Conservation (phyloP, 2,797 vertebrate genomes). For the Schizothorax lantsangensis region DNA sequence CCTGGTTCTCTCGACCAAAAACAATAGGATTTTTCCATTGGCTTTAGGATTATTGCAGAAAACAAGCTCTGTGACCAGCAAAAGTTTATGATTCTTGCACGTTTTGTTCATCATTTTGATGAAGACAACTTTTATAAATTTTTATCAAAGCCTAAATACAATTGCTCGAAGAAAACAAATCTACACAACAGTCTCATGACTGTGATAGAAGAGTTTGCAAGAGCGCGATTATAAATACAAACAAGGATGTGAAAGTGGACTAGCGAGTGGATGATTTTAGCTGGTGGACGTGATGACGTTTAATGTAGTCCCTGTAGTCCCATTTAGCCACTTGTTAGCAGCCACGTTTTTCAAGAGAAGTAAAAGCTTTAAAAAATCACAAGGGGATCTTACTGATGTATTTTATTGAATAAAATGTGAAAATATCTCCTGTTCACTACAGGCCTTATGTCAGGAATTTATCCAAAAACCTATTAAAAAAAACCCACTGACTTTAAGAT, state of each 20-base stretch:
- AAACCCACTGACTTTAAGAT: neutral
- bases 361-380: neutral
- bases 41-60: neutral
- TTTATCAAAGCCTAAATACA: neutral
- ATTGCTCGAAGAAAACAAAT: neutral
- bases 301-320: neutral
- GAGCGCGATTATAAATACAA: neutral
- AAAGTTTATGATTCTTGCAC: neutral
- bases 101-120: neutral
- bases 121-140: too few species aligned
- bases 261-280: neutral
- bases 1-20: neutral
- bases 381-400: neutral
- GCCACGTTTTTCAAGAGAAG: neutral
- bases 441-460: neutral
- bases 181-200: neutral
- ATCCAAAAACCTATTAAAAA: neutral
- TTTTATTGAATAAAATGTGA: neutral
- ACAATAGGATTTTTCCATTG: neutral
- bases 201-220: neutral
- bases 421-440: neutral
- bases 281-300: neutral
- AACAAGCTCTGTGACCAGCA: neutral
- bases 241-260: neutral
- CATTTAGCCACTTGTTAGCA: neutral